phyloP scores from a whole-genome alignment of 2,888 invertebrate genomes.

The Rhagonycha fulva region DNA sequence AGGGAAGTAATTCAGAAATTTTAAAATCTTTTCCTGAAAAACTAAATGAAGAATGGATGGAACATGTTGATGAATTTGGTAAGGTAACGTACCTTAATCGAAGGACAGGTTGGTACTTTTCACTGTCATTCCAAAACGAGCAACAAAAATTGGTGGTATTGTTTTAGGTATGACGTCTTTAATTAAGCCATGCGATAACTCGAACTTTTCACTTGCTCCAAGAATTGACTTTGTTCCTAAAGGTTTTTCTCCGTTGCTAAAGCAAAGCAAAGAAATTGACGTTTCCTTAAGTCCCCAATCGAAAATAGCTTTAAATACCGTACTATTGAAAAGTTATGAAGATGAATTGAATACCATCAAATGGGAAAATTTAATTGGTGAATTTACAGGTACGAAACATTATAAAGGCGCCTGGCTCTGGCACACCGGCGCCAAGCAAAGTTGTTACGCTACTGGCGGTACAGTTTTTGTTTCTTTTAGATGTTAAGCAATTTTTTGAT shows the following conservation, averaged over 20 bases:
- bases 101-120: neutral
- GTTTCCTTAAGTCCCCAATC: slow-evolving; percentile 44
- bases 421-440: too few species aligned
- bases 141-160: neutral
- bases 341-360: slow-evolving; percentile 48
- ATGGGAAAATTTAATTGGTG: slow-evolving; percentile 48
- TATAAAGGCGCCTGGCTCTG: too few species aligned
- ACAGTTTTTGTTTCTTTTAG: slow-evolving; percentile 37
- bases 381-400: slow-evolving; percentile 38
- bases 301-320: slow-evolving; percentile 45
- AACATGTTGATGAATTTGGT: neutral
- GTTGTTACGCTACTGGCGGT: too few species aligned
- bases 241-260: slow-evolving; percentile 63
- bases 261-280: slow-evolving; percentile 45
- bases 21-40: neutral
- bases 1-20: neutral
- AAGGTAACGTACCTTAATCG: neutral
- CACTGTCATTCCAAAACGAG: neutral
- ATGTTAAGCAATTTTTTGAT: slow-evolving; percentile 48
- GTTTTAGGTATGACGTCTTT: slow-evolving; percentile 44
- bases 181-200: slow-evolving; percentile 33
- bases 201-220: slow-evolving; percentile 52
- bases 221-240: slow-evolving; percentile 62
- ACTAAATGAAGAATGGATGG: neutral
- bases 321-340: slow-evolving; percentile 47